Base-by-base conservation (phyloP, 2,888 invertebrate species). In the Cecidostiba fungosa region DNA sequence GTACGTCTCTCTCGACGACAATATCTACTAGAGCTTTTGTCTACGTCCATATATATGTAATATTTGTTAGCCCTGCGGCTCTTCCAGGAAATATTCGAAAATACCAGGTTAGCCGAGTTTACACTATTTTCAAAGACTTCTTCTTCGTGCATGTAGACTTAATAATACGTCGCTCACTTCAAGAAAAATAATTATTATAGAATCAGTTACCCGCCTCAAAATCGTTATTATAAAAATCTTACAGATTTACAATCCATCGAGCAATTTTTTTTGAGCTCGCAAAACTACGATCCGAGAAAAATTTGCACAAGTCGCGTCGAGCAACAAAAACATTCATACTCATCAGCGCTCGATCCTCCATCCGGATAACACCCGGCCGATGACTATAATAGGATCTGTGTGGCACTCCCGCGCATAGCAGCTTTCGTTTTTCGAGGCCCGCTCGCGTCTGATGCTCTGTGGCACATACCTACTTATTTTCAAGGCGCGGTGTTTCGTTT, bases 1-100 rank as follows among this genome's bases (percentile, higher is more conserved):
- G 54, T 3, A n/a, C 54, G 54, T n/a, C 5, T n/a, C 54, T n/a
- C 5, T n/a, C 54, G 36, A n/a, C 69, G 36, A 54, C 59, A 69
- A 14, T 66, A 66, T 26, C 29, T 16, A 10, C 77, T 26, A 14
- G 59, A 85, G 19, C 39, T 70, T 70, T 81, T 39, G 70, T 70
- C 72, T 39, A 16, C 5, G 29, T 47, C 23, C 62, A 19, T 26
- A 5, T 50, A 19, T 26, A 14, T 69, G 26, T 3, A 32, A 59
- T 73, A 29, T 82, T 82, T 72, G 77, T 83, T 69, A 82, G 70
- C 50, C 32, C 62, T 74, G 23, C 43, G 43, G 76, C 12, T 14
- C 8, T 85, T 85, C 85, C 36, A 54, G 23, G 85, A 85, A 85
- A 77, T 76, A 74, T 79, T 82, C 79, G 77, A 82, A 82, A 85